Percentiles rank a stretch among this genome's conserved stretches.
Evolutionary conservation across 1,140 invertebrate genomes (phyloP).

Genomic region (Bombus superbus): DNA sequence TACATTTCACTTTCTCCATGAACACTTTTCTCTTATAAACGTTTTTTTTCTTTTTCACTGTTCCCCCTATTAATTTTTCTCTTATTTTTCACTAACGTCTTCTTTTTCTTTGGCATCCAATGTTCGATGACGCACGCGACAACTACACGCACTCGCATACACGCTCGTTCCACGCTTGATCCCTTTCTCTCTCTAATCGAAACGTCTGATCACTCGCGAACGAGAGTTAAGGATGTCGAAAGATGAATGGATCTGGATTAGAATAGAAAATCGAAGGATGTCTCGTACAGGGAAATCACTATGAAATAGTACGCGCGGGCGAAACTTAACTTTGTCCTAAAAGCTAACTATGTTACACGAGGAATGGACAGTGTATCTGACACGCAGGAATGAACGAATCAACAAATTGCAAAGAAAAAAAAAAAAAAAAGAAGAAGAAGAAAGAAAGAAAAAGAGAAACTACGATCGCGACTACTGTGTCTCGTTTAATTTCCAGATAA

Average conservation of each 20-base stretch:
- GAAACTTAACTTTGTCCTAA: constrained; percentile 22
- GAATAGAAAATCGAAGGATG: neutral
- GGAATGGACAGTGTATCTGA: constrained; percentile 35
- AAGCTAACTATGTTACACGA: constrained; percentile 22
- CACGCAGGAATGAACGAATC: constrained; percentile 31
- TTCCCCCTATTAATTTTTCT: neutral
- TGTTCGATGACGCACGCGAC: constrained; percentile 12
- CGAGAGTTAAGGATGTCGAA: neutral
- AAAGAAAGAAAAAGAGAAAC: neutral
- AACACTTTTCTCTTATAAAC: constrained; percentile 9
- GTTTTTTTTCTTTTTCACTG: neutral
- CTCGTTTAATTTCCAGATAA: neutral
- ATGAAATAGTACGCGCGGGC: too few species aligned
- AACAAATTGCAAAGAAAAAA: neutral
- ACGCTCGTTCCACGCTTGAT: constrained; percentile 20
- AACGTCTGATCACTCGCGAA: neutral
- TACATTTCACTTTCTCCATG: constrained; percentile 17
- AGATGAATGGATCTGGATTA: neutral
- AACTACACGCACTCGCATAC: neutral
- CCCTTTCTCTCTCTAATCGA: constrained; percentile 29
- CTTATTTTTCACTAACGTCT: too few species aligned
- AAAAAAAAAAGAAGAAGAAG: neutral
- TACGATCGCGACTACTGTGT: neutral
- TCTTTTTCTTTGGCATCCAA: neutral
- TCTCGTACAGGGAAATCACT: neutral